Conservation (phyloP, 2,113 vertebrate species). For the Paraplagusia blochii region DNA sequence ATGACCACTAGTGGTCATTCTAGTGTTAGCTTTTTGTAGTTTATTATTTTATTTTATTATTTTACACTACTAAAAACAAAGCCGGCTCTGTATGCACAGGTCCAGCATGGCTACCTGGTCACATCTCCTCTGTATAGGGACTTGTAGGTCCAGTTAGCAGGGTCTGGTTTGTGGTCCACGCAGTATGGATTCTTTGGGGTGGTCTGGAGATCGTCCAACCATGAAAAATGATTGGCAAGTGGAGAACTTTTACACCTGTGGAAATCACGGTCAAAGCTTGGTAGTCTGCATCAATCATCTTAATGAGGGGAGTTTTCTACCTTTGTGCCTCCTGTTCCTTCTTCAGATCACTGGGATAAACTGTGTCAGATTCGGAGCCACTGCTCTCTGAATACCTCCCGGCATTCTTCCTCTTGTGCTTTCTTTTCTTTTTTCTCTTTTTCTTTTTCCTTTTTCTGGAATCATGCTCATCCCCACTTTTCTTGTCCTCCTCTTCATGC, state of each 20-base stretch:
- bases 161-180: slow-evolving; percentile 86
- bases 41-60: too few species aligned
- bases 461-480: slow-evolving; percentile 28
- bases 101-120: slow-evolving; percentile 88
- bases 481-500: slow-evolving; percentile 15
- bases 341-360: slow-evolving; percentile 75
- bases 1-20: too few species aligned
- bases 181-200: slow-evolving; percentile 77
- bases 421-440: slow-evolving; percentile 80
- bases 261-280: slow-evolving; percentile 23
- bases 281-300: not conserved
- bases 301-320: slow-evolving; percentile 16
- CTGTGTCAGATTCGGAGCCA: slow-evolving; percentile 64
- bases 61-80: too few species aligned
- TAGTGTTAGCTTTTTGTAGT: too few species aligned
- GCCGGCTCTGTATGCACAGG: too few species aligned
- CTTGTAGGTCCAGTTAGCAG: slow-evolving; percentile 94
- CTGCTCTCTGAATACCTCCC: slow-evolving; percentile 64
- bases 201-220: slow-evolving; percentile 86
- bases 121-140: slow-evolving; percentile 91
- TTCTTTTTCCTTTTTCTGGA: slow-evolving; percentile 75
- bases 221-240: slow-evolving; percentile 63
- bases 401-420: slow-evolving; percentile 68
- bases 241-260: slow-evolving; percentile 27
- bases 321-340: slow-evolving; percentile 43